These are phyloP conservation scores for Pimpla rufipes DNA, from an alignment of 2,888 invertebrate genomes.

Conservation along the genomic window DNA sequence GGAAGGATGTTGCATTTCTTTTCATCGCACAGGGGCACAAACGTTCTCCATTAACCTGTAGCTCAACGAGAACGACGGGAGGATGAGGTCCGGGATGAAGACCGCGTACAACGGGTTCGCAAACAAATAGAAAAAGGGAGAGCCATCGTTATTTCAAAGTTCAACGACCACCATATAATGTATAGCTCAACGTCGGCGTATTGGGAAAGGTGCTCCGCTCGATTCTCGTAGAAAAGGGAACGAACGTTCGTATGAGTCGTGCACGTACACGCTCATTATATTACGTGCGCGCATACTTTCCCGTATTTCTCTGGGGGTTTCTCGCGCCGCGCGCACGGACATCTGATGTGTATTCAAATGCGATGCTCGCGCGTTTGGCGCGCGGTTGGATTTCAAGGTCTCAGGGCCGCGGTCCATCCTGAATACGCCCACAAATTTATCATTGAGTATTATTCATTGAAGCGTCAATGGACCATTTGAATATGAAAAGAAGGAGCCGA, in stretches of 20 bases:
- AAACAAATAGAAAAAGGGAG: conserved; percentile 63
- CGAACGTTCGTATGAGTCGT: conserved; percentile 1
- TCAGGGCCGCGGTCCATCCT: conserved; percentile 80
- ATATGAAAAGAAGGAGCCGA: conserved; percentile 85
- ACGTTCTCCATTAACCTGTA: conserved; percentile 29
- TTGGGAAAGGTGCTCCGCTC: conserved; percentile 34
- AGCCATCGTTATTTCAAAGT: conserved; percentile 72
- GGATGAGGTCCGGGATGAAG: neutral
- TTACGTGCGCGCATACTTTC: conserved; percentile 1
- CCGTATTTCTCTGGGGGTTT: conserved; percentile 24
- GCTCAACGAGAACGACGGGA: conserved; percentile 40
- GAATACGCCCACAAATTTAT: conserved; percentile 85
- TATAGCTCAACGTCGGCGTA: conserved; percentile 13
- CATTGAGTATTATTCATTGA: conserved; percentile 85
- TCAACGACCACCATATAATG: conserved; percentile 66
- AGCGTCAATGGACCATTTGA: conserved; percentile 85
- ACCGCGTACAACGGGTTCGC: conserved; percentile 28
- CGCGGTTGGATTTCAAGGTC: conserved; percentile 82
- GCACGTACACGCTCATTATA: neutral
- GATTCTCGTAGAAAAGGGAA: conserved; percentile 28
- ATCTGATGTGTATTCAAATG: conserved; percentile 76
- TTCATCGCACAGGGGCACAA: conserved; percentile 30
- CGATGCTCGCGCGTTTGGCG: conserved; percentile 76
- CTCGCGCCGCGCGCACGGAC: neutral
- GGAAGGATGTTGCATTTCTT: conserved; percentile 30